phyloP scores from a whole-genome alignment of 1,140 invertebrate genomes.

The Drosophila pallidifrons region DNA sequence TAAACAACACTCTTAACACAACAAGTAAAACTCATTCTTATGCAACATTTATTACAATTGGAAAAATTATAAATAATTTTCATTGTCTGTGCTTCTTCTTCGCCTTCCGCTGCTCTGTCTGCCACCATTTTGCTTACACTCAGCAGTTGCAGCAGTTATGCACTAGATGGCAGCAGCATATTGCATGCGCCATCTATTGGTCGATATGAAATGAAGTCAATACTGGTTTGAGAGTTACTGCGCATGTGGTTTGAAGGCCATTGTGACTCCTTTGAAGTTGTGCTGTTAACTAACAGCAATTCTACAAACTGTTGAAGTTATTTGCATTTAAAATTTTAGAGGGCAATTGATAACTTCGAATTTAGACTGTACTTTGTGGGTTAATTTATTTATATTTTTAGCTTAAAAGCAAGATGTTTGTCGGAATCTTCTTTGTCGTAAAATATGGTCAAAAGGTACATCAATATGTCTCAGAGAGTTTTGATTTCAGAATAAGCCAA shows the following conservation, averaged over 20 bases:
- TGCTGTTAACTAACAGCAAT: constrained; percentile 28
- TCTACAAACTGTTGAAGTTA: background rate
- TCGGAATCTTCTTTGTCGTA: no score
- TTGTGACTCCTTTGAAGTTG: constrained; percentile 68
- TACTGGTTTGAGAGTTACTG: constrained; percentile 47
- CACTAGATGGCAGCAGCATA: constrained; percentile 61
- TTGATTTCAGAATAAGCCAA: no score
- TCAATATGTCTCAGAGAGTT: no score
- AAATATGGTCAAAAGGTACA: no score
- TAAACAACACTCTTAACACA: background rate
- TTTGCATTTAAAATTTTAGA: background rate
- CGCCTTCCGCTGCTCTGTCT: background rate
- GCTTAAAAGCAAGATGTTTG: no score
- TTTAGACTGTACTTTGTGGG: background rate
- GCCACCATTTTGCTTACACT: background rate
- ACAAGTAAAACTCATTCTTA: background rate
- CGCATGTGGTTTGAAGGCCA: constrained; percentile 47
- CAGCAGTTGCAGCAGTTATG: constrained; percentile 34
- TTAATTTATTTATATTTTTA: no score
- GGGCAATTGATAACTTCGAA: background rate
- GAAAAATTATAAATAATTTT: background rate
- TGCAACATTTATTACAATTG: background rate
- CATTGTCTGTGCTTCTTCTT: constrained; percentile 9
- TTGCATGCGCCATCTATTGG: constrained; percentile 66
- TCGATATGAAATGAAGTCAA: constrained; percentile 28